A percentile compares a stretch with the other conserved stretches of the same genome.
These are phyloP conservation scores for Patella depressa DNA, from an alignment of 2,888 invertebrate genomes.

Conservation along the genomic window DNA sequence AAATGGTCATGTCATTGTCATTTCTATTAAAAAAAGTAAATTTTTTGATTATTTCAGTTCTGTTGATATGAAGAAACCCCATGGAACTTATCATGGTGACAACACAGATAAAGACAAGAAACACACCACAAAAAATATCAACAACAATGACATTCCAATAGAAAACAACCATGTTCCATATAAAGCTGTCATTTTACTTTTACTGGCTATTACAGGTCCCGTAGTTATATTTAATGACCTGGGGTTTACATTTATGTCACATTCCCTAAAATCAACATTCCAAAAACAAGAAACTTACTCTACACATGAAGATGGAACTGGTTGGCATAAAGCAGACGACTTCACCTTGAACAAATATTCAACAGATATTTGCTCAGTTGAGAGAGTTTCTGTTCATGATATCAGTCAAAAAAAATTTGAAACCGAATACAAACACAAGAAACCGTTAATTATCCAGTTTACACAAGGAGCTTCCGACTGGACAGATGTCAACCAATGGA, in stretches of 20 bases:
- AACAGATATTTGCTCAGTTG: slow-evolving; percentile 50
- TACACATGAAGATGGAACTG: slow-evolving; percentile 21
- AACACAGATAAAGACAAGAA: no score
- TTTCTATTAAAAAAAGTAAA: no score
- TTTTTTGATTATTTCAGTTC: no score
- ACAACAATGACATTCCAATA: no score
- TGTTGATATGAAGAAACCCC: no score
- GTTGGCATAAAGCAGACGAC: slow-evolving; percentile 50
- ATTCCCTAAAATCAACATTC: no score
- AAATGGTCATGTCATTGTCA: no score
- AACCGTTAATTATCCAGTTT: slow-evolving; percentile 60
- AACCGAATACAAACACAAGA: slow-evolving; percentile 51
- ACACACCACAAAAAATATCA: no score
- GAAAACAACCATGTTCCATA: background rate
- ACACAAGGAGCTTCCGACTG: slow-evolving; percentile 57
- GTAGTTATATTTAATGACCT: slow-evolving; percentile 18
- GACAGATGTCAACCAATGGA: slow-evolving; percentile 58
- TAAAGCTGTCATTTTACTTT: slow-evolving; percentile 7
- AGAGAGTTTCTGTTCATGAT: slow-evolving; percentile 43
- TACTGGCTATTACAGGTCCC: slow-evolving; percentile 13
- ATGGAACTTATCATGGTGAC: no score
- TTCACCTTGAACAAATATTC: slow-evolving; percentile 38
- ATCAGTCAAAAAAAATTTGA: slow-evolving; percentile 53
- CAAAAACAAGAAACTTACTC: background rate
- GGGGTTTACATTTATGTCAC: background rate